These are phyloP conservation scores for Sturnira hondurensis DNA, from an alignment of 2,113 vertebrate species.

Conservation along the genomic window DNA sequence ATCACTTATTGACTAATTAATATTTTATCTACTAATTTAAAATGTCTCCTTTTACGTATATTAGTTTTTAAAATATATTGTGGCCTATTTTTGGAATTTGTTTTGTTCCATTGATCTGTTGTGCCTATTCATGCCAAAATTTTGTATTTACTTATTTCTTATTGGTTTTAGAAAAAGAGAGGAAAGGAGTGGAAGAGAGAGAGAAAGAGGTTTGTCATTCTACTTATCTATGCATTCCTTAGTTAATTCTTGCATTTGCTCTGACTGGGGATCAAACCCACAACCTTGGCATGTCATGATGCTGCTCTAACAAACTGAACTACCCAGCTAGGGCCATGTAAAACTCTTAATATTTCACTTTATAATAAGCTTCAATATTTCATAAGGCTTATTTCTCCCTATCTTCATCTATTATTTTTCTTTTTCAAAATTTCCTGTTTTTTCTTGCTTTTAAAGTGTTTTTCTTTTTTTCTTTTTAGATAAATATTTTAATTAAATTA, in stretches of 20 bases:
- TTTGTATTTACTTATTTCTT: not conserved
- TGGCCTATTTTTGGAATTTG: not conserved
- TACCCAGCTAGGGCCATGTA: too few species aligned
- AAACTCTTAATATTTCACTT: not conserved
- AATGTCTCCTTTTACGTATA: not conserved
- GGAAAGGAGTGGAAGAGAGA: too few species aligned
- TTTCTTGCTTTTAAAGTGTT: not conserved
- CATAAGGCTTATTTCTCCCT: not conserved
- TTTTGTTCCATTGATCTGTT: not conserved
- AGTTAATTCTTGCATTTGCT: too few species aligned
- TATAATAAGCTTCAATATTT: not conserved
- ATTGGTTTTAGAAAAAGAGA: too few species aligned
- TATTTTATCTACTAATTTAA: not conserved
- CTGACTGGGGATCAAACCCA: too few species aligned
- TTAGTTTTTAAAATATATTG: not conserved
- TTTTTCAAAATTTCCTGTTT: not conserved
- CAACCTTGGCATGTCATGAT: too few species aligned
- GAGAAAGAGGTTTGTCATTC: too few species aligned
- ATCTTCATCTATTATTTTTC: not conserved
- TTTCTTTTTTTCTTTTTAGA: not conserved
- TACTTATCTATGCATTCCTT: too few species aligned
- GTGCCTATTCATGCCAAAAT: not conserved
- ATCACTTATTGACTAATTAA: not conserved
- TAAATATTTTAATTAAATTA: conserved; percentile 60
- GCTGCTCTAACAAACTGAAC: too few species aligned